Evolutionary conservation across 30 jellyfish, hydroid and myxozoan genomes (phyloP), one percentile per base, ranked within the genome.

Genomic region (Catostylus mosaicus): DNA sequence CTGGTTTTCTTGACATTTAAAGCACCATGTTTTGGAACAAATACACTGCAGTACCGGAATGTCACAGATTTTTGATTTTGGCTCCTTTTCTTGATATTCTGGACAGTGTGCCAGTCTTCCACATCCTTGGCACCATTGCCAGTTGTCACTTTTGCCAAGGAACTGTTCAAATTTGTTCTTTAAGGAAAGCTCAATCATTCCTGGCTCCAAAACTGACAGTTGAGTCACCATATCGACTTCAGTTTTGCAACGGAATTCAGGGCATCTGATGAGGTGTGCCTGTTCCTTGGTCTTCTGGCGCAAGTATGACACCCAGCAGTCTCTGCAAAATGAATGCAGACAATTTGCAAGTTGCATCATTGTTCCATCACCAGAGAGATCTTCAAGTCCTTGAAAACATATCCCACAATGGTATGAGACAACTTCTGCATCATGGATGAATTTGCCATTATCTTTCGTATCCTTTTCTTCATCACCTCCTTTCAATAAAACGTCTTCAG

Each of bases 51-150:
- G 46, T 2, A 36, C 52, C 0, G 90, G 90, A 4, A 32, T 64
- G 46, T 80, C 90, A 34, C 70, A 24, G 24, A 80, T 47, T 2
- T 33, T 26, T 18, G 46, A 18, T 23, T 48, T 1, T 0, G 29
- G 19, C 5, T 35, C 35, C 7, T 30, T 11, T 1, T 32, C 68
- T 23, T 22, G 50, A 57, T 52, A 77, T 14, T 79, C 88, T 12
- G 61, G 19, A 31, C 82, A 80, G 37, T 10, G 29, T 9, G 77
- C 82, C 24, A 69, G 32, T 29, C 43, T 65, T 3, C 65, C 83
- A 65, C 90, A 80, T 4, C 54, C 63, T 2, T 76, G 82, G 38
- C 90, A 80, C 90, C 90, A 80, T 46, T 80, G 64, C 75, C 75
- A 65, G 29, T 45, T 63, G 16, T 3, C 46, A 27, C 22, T 35